Evolutionary conservation across 2,888 invertebrate species (phyloP), one percentile per base, ranked within the genome.

Genomic region (Polydrusus tereticollis): DNA sequence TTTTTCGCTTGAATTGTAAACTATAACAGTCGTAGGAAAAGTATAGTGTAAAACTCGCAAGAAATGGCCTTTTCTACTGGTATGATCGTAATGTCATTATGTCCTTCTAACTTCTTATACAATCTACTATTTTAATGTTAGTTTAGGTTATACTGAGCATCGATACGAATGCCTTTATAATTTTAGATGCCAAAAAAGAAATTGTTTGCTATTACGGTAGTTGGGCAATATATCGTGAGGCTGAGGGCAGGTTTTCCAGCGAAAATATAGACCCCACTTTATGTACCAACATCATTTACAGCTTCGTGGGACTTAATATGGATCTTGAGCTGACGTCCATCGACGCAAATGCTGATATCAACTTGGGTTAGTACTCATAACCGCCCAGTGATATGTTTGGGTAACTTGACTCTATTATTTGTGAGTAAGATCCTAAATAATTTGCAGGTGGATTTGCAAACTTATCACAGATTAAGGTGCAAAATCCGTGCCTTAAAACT

Each of bases 241-340:
- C 85, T 0, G 87, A 86, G 21, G 94, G 93, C 0, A 88, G 88
- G 75, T 95, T 91, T 84, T 86, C 86, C 2, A 85, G 93, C 18
- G 89, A 90, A 26, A 87, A 93, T 82, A 88, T 95, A 76, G 91
- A 92, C 77, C 92, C 94, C 0, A 88, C 88, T 12, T 86, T 94
- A 6, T 95, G 95, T 83, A 94, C 94, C 0, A 94, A 95, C 80
- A 86, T 94, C 7, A 89, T 95, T 8, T 95, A 95, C 81, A 90
- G 94, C 4, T 95, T 95, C 83, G 93, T 93, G 12, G 95, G 95
- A 0, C 79, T 90, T 14, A 83, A 87, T 70, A 77, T 85, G 62
- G 82, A 86, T 3, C 84, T 85, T 63, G 80, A 82, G 41, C 85
- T 89, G 20, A 79, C 82, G 26, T 85, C 86, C 12, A 79, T 89